Percentiles rank a stretch among this genome's conserved stretches.
Conservation (phyloP, 2,797 vertebrate species). For the Borostomias antarcticus region DNA sequence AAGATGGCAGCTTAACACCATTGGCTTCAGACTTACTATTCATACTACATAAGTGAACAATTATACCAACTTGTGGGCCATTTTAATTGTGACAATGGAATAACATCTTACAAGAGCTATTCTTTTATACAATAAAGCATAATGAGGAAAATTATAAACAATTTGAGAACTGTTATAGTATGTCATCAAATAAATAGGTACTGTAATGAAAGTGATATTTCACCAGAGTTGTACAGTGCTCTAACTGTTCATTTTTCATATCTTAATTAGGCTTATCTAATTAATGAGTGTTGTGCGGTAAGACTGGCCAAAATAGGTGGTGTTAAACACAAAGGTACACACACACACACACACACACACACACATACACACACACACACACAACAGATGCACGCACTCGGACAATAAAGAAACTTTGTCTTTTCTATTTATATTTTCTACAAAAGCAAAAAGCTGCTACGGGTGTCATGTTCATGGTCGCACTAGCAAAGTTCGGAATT, state of each 20-base stretch:
- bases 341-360: conserved; percentile 9
- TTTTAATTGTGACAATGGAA: neutral
- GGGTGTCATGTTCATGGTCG: conserved; percentile 5
- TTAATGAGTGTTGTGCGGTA: neutral
- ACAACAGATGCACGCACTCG: neutral
- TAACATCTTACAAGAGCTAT: neutral
- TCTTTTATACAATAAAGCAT: neutral
- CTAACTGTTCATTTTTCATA: neutral
- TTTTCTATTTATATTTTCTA: neutral
- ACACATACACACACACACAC: neutral
- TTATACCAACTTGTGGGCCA: neutral
- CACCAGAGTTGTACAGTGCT: neutral
- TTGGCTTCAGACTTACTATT: neutral
- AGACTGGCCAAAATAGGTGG: neutral
- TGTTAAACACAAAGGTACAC: too few species aligned
- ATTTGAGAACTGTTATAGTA: neutral
- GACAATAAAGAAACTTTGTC: conserved; percentile 1
- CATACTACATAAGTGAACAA: neutral
- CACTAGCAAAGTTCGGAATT: conserved; percentile 11
- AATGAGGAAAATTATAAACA: neutral
- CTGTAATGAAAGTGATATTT: neutral
- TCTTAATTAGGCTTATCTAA: neutral
- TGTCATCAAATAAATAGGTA: neutral
- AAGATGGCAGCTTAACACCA: conserved; percentile 10
- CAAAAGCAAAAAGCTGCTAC: conserved; percentile 12